Percentiles rank a stretch among this genome's conserved stretches.
Conservation (phyloP, 2,797 vertebrate genomes). For the Synaphobranchus kaupii region DNA sequence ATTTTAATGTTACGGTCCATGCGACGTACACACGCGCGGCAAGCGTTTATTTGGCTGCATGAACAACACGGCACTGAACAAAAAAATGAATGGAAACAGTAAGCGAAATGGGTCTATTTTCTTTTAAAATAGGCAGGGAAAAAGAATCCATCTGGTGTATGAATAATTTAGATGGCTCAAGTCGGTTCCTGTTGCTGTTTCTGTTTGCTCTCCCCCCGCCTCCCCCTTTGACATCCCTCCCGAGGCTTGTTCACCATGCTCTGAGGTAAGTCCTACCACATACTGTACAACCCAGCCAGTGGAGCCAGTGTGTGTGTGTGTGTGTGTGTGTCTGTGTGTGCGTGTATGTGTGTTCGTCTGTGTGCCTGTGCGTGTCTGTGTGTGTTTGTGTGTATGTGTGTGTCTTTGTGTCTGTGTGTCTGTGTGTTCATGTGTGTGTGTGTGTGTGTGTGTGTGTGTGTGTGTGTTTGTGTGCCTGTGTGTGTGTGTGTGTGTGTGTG, state of each 20-base stretch:
- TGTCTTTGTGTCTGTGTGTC: not conserved
- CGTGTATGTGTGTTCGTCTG: not conserved
- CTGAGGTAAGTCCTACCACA: constrained; percentile 76
- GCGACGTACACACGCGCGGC: not conserved
- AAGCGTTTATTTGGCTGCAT: constrained; percentile 8
- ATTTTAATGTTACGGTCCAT: not conserved
- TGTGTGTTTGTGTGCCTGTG: not conserved
- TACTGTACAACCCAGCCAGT: constrained; percentile 53
- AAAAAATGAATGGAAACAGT: constrained; percentile 41
- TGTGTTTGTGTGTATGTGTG: constrained; percentile 6
- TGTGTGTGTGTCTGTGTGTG: not conserved
- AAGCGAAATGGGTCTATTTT: constrained; percentile 68
- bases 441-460: not conserved
- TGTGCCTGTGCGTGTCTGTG: too few species aligned
- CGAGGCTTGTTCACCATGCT: constrained; percentile 78
- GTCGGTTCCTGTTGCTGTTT: constrained; percentile 97
- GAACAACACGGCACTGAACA: constrained; percentile 34
- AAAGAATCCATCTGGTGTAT: constrained; percentile 96
- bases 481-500: too few species aligned
- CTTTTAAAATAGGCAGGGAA: constrained; percentile 86
- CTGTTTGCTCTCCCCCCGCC: constrained; percentile 82
- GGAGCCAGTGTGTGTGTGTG: constrained; percentile 12
- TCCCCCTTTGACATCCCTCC: constrained; percentile 78
- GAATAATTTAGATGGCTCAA: constrained; percentile 99
- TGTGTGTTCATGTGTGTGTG: not conserved